phyloP scores from a whole-genome alignment of 2,888 invertebrate genomes.

The Zaprionus obscuricornis region DNA sequence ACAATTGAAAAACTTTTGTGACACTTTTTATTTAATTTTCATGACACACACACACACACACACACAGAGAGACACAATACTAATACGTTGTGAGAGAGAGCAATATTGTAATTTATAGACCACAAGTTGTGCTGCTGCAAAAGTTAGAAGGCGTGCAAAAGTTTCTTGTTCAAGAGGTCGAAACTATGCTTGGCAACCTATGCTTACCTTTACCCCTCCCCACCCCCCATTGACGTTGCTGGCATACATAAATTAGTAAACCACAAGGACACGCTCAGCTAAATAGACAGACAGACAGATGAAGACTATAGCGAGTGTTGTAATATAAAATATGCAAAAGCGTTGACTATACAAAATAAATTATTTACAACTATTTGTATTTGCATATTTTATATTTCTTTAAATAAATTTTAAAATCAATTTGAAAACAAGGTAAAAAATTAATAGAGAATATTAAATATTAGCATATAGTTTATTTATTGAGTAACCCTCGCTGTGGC shows the following conservation, averaged over 20 bases:
- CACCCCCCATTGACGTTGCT: slow-evolving; percentile 2
- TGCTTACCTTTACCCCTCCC: slow-evolving; percentile 49
- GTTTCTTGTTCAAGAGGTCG: slow-evolving; percentile 23
- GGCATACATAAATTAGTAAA: slow-evolving; percentile 69
- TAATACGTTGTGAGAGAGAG: not conserved
- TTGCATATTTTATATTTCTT: too few relatives aligned
- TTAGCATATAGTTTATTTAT: too few relatives aligned
- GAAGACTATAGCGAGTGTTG: slow-evolving; percentile 19
- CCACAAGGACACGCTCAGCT: slow-evolving; percentile 48
- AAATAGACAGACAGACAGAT: slow-evolving; percentile 1
- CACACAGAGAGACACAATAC: not conserved
- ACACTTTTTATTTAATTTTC: slow-evolving; percentile 77
- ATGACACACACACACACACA: slow-evolving; percentile 31
- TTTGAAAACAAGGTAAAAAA: too few relatives aligned
- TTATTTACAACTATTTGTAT: slow-evolving; percentile 18
- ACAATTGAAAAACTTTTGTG: slow-evolving; percentile 77
- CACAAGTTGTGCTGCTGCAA: slow-evolving; percentile 45
- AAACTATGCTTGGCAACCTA: not conserved
- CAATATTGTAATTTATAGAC: slow-evolving; percentile 76
- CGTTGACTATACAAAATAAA: slow-evolving; percentile 9
- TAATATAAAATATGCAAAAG: slow-evolving; percentile 23
- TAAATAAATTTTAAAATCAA: too few relatives aligned
- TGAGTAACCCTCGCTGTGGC: slow-evolving; percentile 17
- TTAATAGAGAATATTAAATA: too few relatives aligned
- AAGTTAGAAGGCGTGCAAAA: slow-evolving; percentile 31